Evolutionary conservation across 2,113 vertebrate species (phyloP), one percentile per base, ranked within the genome.

Genomic region (Apaloderma vittatum): DNA sequence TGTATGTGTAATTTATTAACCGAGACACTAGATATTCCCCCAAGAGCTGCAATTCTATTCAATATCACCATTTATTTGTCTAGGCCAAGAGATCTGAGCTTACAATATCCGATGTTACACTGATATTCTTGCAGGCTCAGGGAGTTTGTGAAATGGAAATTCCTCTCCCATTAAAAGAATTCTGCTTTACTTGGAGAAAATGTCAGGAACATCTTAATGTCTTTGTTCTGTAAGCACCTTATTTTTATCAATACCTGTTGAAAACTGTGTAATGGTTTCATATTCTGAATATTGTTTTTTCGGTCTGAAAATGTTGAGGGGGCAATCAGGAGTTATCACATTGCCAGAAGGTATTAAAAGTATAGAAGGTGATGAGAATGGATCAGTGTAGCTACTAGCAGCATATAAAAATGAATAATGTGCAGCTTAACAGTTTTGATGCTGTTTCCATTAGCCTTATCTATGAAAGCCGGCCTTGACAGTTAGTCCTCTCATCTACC

Each of bases 361-460:
- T 48, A 77, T 7, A 84, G 87, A 72, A 12, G n/a, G 26, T 96
- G 71, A 88, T 81, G 85, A 93, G 92, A 57, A 93, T 46, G 82
- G 36, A 61, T 95, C 81, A 52, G 11, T 71, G 68, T 82, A 79
- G 93, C 66, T 80, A 79, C 87, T 81, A 72, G 55, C 34, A 94
- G 48, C 67, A 49, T 73, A 90, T 81, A 91, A 95, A 97, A 96
- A 96, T 94, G 48, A 94, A 85, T 93, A 88, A 86, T 46, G 29
- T 76, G 37, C 76, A 91, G 46, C 67, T 96, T 93, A 95, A 80
- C 14, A 34, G 9, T 93, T 94, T 77, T 96, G 94, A 92, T 92
- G 75, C 11, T 80, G 63, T 84, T 96, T 94, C 79, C 72, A 36
- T 91, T 95, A 90, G 46, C 52, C 46, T 95, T 88, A 90, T 88